Evolutionary conservation across 2,888 invertebrate species (phyloP).

Genomic region (Trichacis sp.): DNA sequence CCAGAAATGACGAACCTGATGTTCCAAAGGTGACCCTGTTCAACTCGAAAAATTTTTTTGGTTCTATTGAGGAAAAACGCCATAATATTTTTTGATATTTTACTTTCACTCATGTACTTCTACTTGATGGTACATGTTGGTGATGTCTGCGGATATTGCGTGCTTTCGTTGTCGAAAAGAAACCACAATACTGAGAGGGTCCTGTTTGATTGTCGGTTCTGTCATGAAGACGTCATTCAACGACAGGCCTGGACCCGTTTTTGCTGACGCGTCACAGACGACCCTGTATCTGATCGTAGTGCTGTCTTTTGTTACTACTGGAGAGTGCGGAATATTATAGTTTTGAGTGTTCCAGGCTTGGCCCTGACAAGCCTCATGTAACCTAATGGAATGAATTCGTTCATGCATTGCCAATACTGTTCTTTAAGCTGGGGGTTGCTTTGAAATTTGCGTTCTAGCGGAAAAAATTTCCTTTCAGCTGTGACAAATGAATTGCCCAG

Average conservation of each 20-base stretch:
- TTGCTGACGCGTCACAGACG: slow-evolving; percentile 52
- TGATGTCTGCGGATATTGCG: slow-evolving; percentile 48
- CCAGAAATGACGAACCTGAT: slow-evolving; percentile 44
- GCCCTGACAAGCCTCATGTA: no score
- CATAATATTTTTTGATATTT: slow-evolving; percentile 51
- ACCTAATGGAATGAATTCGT: slow-evolving; percentile 19
- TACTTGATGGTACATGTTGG: slow-evolving; percentile 51
- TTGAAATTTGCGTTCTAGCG: slow-evolving; percentile 16
- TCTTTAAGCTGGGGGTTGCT: slow-evolving; percentile 4
- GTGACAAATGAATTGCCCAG: slow-evolving; percentile 26
- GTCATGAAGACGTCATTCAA: slow-evolving; percentile 45
- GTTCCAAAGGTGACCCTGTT: slow-evolving; percentile 49
- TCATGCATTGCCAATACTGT: slow-evolving; percentile 24
- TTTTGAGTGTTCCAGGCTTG: no score
- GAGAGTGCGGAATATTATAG: slow-evolving; percentile 50
- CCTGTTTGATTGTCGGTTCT: slow-evolving; percentile 40
- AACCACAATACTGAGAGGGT: slow-evolving; percentile 26
- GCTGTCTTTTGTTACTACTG: slow-evolving; percentile 43
- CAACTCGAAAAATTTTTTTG: slow-evolving; percentile 23
- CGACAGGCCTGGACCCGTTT: slow-evolving; percentile 34
- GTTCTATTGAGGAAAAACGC: slow-evolving; percentile 24
- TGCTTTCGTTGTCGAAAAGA: slow-evolving; percentile 24
- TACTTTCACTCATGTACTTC: slow-evolving; percentile 19
- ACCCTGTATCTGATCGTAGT: slow-evolving; percentile 48
- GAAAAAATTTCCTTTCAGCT: slow-evolving; percentile 26